A percentile compares a stretch with the other conserved stretches of the same genome.
Evolutionary conservation across 2,888 invertebrate genomes (phyloP).

Genomic region (Calephelis perditalis): DNA sequence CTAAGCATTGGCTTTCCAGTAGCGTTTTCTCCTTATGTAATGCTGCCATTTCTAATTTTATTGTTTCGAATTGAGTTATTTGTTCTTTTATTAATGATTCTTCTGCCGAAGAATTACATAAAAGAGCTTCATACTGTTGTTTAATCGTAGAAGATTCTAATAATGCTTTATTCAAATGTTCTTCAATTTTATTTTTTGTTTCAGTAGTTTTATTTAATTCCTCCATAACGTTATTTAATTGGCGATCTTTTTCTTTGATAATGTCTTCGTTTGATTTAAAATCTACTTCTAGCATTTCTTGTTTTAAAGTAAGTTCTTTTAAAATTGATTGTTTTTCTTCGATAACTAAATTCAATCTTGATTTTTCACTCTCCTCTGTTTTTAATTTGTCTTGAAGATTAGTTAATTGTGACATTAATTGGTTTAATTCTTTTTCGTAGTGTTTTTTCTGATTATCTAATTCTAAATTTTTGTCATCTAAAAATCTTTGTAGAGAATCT

Average conservation of each 20-base stretch:
- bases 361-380: conserved; percentile 48
- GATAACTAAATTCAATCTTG: conserved; percentile 40
- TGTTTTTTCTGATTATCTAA: conserved; percentile 59
- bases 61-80: conserved; percentile 49
- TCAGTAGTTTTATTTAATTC: conserved; percentile 58
- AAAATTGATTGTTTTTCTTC: conserved; percentile 59
- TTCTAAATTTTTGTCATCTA: conserved; percentile 65
- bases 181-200: conserved; percentile 67
- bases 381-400: conserved; percentile 46
- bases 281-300: conserved; percentile 68
- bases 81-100: conserved; percentile 62
- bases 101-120: conserved; percentile 61
- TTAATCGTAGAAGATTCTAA: conserved; percentile 55
- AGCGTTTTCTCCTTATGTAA: conserved; percentile 53
- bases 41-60: conserved; percentile 51
- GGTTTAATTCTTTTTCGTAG: conserved; percentile 55
- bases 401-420: conserved; percentile 49
- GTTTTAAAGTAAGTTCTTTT: conserved; percentile 59
- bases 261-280: conserved; percentile 65
- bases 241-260: conserved; percentile 67
- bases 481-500: conserved; percentile 64
- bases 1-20: conserved; percentile 49
- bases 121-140: conserved; percentile 62
- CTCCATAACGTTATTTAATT: conserved; percentile 56
- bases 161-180: conserved; percentile 55